A percentile compares a stretch with the other conserved stretches of the same genome.
Conservation (phyloP, 2,113 vertebrate genomes). For the Calypte anna region DNA sequence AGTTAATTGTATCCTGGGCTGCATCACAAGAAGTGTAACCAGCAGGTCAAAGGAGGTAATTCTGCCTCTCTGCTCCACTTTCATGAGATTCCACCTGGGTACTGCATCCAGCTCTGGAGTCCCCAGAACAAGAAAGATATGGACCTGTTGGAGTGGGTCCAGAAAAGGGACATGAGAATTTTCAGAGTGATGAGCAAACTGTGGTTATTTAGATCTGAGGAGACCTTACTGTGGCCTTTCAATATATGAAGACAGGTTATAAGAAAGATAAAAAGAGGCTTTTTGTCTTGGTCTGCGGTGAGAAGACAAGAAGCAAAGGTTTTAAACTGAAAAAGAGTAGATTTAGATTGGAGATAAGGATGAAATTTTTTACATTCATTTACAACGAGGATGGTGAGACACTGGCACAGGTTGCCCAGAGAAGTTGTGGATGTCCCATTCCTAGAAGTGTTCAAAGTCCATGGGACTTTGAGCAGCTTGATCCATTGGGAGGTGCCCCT, state of each 20-base stretch:
- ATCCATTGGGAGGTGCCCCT: background rate
- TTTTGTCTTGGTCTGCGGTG: background rate
- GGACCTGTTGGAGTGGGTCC: no score
- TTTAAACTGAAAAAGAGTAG: background rate
- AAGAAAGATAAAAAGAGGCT: background rate
- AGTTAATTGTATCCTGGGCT: no score
- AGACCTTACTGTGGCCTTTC: background rate
- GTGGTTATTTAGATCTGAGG: background rate
- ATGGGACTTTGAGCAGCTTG: background rate
- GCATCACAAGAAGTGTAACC: no score
- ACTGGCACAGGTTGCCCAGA: background rate
- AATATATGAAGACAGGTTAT: background rate
- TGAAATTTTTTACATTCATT: background rate
- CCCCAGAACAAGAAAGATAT: no score
- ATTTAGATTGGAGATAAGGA: background rate
- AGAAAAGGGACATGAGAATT: no score
- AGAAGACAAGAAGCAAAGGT: background rate
- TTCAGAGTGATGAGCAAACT: background rate
- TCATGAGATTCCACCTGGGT: no score
- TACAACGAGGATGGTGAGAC: accelerated
- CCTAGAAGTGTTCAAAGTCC: background rate
- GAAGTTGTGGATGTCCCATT: no score
- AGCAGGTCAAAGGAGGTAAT: no score
- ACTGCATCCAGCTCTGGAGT: no score
- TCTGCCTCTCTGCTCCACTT: no score